Base-by-base conservation (phyloP, 2,797 vertebrate genomes). In the Erethizon dorsatum region DNA sequence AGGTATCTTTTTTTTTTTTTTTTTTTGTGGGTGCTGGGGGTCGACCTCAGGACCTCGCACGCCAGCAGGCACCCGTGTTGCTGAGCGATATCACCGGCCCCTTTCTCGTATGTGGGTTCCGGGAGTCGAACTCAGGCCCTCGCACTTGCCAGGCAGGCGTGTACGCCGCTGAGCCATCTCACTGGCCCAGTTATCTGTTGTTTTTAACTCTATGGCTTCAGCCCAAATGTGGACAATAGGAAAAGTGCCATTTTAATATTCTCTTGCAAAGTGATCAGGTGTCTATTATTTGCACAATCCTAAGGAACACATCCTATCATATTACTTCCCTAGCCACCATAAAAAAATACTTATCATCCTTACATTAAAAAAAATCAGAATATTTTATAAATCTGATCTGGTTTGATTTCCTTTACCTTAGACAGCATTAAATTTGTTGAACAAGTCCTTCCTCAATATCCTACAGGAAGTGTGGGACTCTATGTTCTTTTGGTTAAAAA, bases 241-340 rank as follows among this genome's bases (percentile, higher is more conserved):
- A 80, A 83, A 86, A 91, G 14, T 89, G 45, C 41, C 24, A 71
- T 94, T 95, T 97, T 82, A 96, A 95, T 87, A 82, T 87, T 95
- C 12, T 87, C 31, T 95, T 61, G 7, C 28, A 95, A 91, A 88
- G 78, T 83, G 67, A 79, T 82, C 45, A 73, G 37, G 67, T 92
- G 28, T 56, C n/a, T 57, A 26, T 79, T 94, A 79, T 94, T 96
- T 77, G 57, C 57, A 77, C 93, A 88, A 94, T 94, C 95, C 89
- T 93, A 95, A 83, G 92, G 78, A 93, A 75, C 41, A 22, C 1
- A 80, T 83, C 75, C 4, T 56, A 33, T 90, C 79, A 85, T 6
- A 75, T 91, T 85, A 73, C 18, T 69, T 94, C 26, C 45, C 6
- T 24, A 79, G 37, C 1, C 5, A 26, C 26, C 61, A 77, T 75